A percentile compares a stretch with the other conserved stretches of the same genome.
Conservation (phyloP, 2,888 invertebrate genomes). For the Patella depressa region DNA sequence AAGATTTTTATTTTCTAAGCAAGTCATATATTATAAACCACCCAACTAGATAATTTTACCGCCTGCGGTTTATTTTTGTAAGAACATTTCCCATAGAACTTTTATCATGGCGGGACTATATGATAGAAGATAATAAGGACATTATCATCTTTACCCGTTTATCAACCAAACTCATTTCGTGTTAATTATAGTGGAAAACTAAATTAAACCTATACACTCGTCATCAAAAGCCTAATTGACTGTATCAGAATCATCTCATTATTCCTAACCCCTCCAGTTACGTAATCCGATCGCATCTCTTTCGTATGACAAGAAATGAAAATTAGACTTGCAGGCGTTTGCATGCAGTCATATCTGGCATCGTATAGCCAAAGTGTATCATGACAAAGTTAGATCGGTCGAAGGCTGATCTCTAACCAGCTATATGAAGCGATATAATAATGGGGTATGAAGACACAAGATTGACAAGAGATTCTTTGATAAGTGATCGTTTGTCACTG, state of each 20-base stretch:
- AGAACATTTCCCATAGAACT: slow-evolving; percentile 6
- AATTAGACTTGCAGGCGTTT: neutral
- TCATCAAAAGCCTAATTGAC: neutral
- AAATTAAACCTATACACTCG: slow-evolving; percentile 4
- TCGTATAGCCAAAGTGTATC: too few species aligned
- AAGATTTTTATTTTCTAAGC: too few species aligned
- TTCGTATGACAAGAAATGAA: neutral
- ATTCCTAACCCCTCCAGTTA: neutral
- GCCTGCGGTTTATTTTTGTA: neutral
- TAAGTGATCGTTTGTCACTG: slow-evolving; percentile 10
- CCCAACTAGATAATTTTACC: neutral
- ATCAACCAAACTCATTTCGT: slow-evolving; percentile 7
- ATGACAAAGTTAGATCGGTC: too few species aligned
- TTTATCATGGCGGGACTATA: slow-evolving; percentile 1
- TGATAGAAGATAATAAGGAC: slow-evolving; percentile 2
- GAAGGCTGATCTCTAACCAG: neutral
- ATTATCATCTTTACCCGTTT: slow-evolving; percentile 2
- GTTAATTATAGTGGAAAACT: slow-evolving; percentile 3
- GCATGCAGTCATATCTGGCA: too few species aligned
- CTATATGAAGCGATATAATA: neutral
- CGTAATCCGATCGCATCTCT: neutral
- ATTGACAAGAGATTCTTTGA: slow-evolving; percentile 6
- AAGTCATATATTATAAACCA: neutral
- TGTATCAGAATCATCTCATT: neutral
- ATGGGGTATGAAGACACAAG: slow-evolving; percentile 5